phyloP scores from a whole-genome alignment of 2,113 vertebrate genomes.

The Hippocampus abdominalis region DNA sequence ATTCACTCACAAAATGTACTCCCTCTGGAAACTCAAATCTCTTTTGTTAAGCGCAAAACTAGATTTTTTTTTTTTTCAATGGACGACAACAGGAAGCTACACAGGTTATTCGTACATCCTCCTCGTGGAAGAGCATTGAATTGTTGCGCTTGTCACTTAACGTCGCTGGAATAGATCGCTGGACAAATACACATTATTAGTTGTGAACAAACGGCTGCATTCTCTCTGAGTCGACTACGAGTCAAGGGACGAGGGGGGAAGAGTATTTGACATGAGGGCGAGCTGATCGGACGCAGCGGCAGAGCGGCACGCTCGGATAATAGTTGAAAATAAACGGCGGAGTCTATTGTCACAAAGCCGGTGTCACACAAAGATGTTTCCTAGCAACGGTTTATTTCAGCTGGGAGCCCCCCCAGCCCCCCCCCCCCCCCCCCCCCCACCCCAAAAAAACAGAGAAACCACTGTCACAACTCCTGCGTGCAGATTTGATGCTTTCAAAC shows the following conservation, averaged over 20 bases:
- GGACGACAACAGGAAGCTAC: not conserved
- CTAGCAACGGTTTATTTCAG: conserved; percentile 5
- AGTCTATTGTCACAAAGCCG: not conserved
- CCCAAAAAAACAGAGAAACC: not conserved
- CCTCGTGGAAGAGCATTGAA: not conserved
- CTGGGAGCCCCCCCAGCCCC: too few species aligned
- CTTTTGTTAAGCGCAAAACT: too few species aligned
- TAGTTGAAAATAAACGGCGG: not conserved
- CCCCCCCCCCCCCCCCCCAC: too few species aligned
- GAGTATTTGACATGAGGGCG: not conserved
- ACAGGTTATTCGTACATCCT: too few species aligned
- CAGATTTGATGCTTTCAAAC: not conserved
- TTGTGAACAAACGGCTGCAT: too few species aligned
- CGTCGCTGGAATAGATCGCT: not conserved
- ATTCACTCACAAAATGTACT: not conserved
- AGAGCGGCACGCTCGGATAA: not conserved
- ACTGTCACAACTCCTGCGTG: not conserved
- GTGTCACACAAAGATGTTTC: not conserved
- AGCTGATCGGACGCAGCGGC: not conserved
- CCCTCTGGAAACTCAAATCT: not conserved
- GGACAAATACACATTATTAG: not conserved
- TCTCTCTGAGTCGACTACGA: not conserved
- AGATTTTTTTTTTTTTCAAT: too few species aligned
- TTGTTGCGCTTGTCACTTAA: not conserved
- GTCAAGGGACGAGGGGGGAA: too few species aligned